Evolutionary conservation across 92 coral and sea anemone genomes (phyloP).

Genomic region (Parazoanthus darwini): DNA sequence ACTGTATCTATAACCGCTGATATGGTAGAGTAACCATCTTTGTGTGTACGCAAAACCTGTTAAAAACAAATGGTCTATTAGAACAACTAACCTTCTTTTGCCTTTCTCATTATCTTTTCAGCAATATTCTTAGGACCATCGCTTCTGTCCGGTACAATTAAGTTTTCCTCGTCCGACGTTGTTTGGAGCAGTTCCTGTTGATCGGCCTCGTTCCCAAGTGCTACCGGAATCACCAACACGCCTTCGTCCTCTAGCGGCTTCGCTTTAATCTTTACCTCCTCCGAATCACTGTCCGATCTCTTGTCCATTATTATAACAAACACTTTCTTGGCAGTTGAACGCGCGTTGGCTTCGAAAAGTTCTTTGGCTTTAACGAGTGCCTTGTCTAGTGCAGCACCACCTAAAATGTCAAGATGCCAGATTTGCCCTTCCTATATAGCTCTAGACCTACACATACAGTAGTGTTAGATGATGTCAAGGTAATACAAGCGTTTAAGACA

Average conservation of each 20-base stretch:
- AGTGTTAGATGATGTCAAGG: too few species aligned
- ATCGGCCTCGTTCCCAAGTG: slow-evolving; percentile 74
- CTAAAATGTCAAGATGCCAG: slow-evolving; percentile 6
- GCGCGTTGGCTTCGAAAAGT: slow-evolving; percentile 34
- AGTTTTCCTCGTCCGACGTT: slow-evolving; percentile 56
- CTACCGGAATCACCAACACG: slow-evolving; percentile 73
- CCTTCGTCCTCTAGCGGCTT: slow-evolving; percentile 61
- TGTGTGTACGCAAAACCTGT: too few species aligned
- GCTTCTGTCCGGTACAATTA: slow-evolving; percentile 54
- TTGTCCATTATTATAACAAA: slow-evolving; percentile 82
- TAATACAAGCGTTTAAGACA: too few species aligned
- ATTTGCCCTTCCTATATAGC: neutral
- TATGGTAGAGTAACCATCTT: too few species aligned
- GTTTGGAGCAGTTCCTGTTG: slow-evolving; percentile 55
- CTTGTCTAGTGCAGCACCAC: slow-evolving; percentile 50
- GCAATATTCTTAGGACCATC: slow-evolving; percentile 60
- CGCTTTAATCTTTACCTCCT: slow-evolving; percentile 57
- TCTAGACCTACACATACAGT: too few species aligned
- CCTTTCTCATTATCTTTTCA: slow-evolving; percentile 55
- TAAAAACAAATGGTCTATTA: neutral
- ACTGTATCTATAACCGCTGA: too few species aligned
- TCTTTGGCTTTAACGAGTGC: slow-evolving; percentile 43
- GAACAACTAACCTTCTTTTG: slow-evolving; percentile 51
- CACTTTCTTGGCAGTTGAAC: slow-evolving; percentile 74
- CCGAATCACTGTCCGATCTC: slow-evolving; percentile 59